phyloP scores from a whole-genome alignment of 2,113 vertebrate species.

The Laticauda laticaudata region DNA sequence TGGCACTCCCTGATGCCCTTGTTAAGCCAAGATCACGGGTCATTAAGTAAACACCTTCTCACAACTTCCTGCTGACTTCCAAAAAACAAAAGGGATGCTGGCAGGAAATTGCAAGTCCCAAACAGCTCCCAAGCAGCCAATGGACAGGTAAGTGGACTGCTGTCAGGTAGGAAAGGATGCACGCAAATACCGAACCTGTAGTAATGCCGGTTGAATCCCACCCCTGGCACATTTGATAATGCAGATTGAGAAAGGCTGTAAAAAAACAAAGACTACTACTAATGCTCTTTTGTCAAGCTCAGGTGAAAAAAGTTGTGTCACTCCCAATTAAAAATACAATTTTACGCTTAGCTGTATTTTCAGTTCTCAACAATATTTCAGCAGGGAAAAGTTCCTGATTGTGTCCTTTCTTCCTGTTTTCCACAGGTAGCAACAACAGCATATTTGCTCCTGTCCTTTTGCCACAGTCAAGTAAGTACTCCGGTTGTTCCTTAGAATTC shows the following conservation, averaged over 20 bases:
- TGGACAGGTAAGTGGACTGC: not conserved
- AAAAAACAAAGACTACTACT: not conserved
- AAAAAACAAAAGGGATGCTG: not conserved
- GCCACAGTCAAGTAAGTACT: conserved; percentile 87
- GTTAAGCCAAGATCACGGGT: not conserved
- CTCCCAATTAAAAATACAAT: too few relatives aligned
- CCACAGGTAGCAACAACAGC: conserved; percentile 63
- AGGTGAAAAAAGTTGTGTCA: not conserved
- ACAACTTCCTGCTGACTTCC: not conserved
- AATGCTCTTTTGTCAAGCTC: not conserved
- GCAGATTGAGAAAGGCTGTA: not conserved
- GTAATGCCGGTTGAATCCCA: too few relatives aligned
- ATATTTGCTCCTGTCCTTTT: conserved; percentile 83
- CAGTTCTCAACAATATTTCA: not conserved
- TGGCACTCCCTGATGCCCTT: not conserved
- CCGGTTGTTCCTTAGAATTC: not conserved
- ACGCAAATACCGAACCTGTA: too few relatives aligned
- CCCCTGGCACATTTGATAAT: not conserved
- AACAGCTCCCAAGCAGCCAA: not conserved
- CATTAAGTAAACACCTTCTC: not conserved
- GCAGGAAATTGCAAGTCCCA: not conserved
- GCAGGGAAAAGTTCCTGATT: not conserved
- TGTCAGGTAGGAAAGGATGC: not conserved
- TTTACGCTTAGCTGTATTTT: not conserved
- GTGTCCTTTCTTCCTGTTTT: not conserved